Evolutionary conservation across 1,140 invertebrate species (phyloP).

Genomic region (Lordiphosa mommai): DNA sequence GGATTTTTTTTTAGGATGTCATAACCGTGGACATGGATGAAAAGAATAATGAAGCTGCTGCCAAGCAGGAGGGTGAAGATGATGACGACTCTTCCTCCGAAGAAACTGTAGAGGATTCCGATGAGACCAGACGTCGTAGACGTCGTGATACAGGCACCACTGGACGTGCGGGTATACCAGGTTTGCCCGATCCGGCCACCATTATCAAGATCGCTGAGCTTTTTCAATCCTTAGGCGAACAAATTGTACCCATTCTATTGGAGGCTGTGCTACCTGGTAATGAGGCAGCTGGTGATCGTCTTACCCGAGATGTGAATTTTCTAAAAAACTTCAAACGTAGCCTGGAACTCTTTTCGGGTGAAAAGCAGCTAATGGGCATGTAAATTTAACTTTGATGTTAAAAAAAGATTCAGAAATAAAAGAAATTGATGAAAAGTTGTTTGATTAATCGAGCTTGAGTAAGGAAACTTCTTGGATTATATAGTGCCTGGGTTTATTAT

Average conservation of each 20-base stretch:
- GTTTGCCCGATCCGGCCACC: constrained; percentile 68
- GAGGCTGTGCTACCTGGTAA: constrained; percentile 55
- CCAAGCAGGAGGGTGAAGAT: constrained; percentile 20
- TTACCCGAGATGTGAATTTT: constrained; percentile 28
- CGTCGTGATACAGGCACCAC: constrained; percentile 36
- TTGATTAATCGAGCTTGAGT: too few relatives aligned
- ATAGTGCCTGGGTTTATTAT: too few relatives aligned
- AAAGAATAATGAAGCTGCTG: constrained; percentile 17
- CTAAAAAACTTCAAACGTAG: constrained; percentile 35
- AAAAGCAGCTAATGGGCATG: too few relatives aligned
- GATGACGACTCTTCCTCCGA: constrained; percentile 69
- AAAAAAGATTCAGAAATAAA: not conserved
- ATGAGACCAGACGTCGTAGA: constrained; percentile 33
- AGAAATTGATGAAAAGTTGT: too few relatives aligned
- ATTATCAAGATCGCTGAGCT: constrained; percentile 71
- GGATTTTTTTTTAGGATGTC: constrained; percentile 16
- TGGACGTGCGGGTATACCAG: constrained; percentile 56
- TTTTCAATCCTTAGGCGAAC: constrained; percentile 63
- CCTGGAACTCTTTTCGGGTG: constrained; percentile 26
- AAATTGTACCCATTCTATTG: constrained; percentile 63
- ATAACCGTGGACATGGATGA: constrained; percentile 6
- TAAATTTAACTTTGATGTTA: too few relatives aligned
- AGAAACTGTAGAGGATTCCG: constrained; percentile 68
- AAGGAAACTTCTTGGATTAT: too few relatives aligned
- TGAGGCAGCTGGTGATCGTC: constrained; percentile 36